A percentile compares a stretch with the other conserved stretches of the same genome.
Conservation (phyloP, 2,113 vertebrate species). For the Dicerorhinus sumatrensis region DNA sequence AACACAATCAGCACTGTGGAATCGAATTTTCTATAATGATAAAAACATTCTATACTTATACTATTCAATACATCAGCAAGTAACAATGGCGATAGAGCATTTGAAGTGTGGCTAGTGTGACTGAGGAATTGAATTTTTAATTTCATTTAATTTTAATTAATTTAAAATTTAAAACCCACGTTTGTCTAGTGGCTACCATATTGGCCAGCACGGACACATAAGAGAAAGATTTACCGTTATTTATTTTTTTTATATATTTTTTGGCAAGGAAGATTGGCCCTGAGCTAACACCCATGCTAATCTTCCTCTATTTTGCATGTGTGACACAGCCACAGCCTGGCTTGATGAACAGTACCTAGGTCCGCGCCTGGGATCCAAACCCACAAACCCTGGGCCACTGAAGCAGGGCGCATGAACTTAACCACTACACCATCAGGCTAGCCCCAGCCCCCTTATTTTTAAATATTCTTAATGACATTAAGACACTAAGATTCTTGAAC, state of each 20-base stretch:
- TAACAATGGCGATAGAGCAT: not conserved
- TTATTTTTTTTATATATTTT: too few relatives aligned
- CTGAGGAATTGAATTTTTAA: not conserved
- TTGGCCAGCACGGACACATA: not conserved
- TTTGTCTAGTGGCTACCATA: not conserved
- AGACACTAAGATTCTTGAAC: constrained; percentile 34
- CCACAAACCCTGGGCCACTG: too few relatives aligned
- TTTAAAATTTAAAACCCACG: constrained; percentile 33
- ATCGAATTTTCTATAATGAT: not conserved
- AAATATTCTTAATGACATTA: constrained; percentile 37
- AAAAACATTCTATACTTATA: not conserved
- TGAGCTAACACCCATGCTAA: too few relatives aligned
- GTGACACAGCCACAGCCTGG: too few relatives aligned
- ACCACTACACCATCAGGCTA: too few relatives aligned
- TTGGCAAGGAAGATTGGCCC: too few relatives aligned
- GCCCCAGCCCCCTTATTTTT: not conserved
- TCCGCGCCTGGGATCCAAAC: too few relatives aligned
- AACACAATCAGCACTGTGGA: not conserved
- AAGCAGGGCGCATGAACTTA: too few relatives aligned
- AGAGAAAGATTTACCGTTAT: not conserved
- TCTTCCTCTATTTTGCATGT: too few relatives aligned
- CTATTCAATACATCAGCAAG: not conserved
- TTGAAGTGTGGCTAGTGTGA: not conserved
- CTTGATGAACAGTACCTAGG: too few relatives aligned
- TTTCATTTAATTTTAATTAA: constrained; percentile 32